Conservation (phyloP, 92 coral and sea anemone species). For the Zoanthus solanderi region DNA sequence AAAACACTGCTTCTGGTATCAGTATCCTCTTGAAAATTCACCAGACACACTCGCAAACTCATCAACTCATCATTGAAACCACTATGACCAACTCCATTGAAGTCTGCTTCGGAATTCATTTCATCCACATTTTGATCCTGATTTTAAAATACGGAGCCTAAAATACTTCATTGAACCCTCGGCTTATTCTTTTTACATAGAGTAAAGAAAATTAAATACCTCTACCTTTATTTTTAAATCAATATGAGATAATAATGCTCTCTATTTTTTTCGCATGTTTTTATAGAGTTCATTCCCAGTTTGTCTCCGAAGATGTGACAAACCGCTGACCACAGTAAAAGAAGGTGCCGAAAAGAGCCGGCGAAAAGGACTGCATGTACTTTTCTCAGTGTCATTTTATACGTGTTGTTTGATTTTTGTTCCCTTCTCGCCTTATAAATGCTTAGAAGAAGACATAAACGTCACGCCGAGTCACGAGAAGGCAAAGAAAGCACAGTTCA, state of each 20-base stretch:
- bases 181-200: background rate
- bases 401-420: background rate
- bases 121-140: background rate
- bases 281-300: background rate
- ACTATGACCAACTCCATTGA: background rate
- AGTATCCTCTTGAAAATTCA: background rate
- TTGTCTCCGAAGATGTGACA: background rate
- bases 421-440: conserved; percentile 36
- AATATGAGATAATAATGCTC: background rate
- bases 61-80: background rate
- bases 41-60: background rate
- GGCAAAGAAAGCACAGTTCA: conserved; percentile 35
- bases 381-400: no score
- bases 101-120: background rate
- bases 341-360: no score
- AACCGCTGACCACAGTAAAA: conserved; percentile 26
- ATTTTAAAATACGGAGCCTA: background rate
- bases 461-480: conserved; percentile 56
- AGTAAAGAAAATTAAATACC: background rate
- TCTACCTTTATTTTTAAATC: background rate
- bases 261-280: background rate
- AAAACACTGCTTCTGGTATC: background rate
- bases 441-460: conserved; percentile 80
- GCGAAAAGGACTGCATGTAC: background rate
- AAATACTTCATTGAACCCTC: background rate